Evolutionary conservation across 2,888 invertebrate genomes (phyloP).

Genomic region (Brenthis hecate): DNA sequence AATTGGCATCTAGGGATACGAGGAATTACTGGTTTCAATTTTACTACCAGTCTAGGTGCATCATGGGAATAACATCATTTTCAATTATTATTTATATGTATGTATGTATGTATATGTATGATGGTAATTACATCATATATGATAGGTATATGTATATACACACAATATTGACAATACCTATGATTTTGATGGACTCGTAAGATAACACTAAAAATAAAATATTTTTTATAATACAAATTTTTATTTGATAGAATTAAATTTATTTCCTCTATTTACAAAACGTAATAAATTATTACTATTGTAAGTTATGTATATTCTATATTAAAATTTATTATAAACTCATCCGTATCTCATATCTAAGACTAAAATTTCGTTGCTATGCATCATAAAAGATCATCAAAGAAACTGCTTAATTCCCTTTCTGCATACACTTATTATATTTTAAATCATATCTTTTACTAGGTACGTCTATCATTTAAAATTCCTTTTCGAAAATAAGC

Average conservation of each 20-base stretch:
- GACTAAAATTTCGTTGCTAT: constrained; percentile 7
- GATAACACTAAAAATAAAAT: not conserved
- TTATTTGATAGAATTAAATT: too few relatives aligned
- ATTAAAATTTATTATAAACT: not conserved
- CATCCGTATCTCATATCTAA: not conserved
- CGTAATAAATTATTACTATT: too few relatives aligned
- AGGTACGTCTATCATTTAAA: not conserved
- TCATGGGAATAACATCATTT: constrained; percentile 19
- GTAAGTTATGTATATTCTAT: not conserved
- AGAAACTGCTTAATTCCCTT: constrained; percentile 4
- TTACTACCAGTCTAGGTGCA: constrained; percentile 17
- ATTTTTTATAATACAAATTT: too few relatives aligned
- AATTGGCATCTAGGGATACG: constrained; percentile 19
- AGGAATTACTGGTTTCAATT: constrained; percentile 25
- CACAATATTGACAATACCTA: not conserved
- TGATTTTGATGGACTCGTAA: not conserved
- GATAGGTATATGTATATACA: not conserved
- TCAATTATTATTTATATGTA: constrained; percentile 5
- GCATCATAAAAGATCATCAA: constrained; percentile 14
- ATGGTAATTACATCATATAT: not conserved
- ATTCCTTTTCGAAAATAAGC: too few relatives aligned
- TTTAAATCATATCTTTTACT: not conserved
- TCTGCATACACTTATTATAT: constrained; percentile 5
- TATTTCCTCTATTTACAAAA: too few relatives aligned
- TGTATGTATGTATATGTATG: constrained; percentile 5